Evolutionary conservation across 2,113 vertebrate species (phyloP).

Genomic region (Pachycephala philippinensis): DNA sequence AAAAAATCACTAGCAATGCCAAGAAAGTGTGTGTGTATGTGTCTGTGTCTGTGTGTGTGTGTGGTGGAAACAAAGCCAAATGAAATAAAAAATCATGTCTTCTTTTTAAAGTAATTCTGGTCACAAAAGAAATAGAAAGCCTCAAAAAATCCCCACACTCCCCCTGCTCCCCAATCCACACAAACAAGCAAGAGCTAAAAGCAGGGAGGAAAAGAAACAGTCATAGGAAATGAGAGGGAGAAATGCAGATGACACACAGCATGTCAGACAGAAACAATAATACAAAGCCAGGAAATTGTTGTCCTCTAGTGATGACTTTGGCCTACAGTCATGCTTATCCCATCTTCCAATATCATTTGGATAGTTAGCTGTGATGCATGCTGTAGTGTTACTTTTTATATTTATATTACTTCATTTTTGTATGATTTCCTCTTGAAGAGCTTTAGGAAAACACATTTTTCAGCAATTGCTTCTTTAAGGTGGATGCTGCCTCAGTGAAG

Average conservation of each 20-base stretch:
- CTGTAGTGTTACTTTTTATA: neutral
- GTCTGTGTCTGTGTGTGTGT: neutral
- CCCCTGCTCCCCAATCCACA: neutral
- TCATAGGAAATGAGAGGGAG: conserved; percentile 32
- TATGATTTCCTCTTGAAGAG: neutral
- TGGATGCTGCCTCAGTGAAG: neutral
- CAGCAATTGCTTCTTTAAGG: neutral
- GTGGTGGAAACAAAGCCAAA: neutral
- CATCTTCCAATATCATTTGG: neutral
- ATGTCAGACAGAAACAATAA: conserved; percentile 41
- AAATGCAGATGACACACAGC: neutral
- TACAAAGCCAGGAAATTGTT: conserved; percentile 40
- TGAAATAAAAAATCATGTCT: neutral
- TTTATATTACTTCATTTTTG: neutral
- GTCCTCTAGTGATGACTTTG: neutral
- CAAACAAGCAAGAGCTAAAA: neutral
- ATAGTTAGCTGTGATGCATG: neutral
- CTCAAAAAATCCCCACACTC: neutral
- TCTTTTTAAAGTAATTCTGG: neutral
- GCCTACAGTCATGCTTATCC: neutral
- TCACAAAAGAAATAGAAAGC: neutral
- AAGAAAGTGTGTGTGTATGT: neutral
- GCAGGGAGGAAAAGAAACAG: conserved; percentile 8
- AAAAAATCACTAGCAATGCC: neutral
- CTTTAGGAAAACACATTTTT: neutral